phyloP scores from a whole-genome alignment of 2,888 invertebrate species.

The Macropis europaea region DNA sequence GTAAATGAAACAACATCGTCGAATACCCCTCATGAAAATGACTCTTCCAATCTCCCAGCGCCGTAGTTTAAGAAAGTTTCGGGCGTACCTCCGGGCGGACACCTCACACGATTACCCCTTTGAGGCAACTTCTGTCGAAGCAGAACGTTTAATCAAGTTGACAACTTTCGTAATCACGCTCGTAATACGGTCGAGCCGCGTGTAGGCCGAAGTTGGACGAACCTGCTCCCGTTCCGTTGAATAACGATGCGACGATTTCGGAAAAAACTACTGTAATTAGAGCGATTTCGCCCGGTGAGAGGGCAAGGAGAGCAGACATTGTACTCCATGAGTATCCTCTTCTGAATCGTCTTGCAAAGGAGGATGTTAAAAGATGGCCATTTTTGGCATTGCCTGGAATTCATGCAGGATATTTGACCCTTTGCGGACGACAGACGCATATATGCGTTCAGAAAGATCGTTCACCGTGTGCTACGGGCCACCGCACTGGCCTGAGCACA shows the following conservation, averaged over 20 bases:
- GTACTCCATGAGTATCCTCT: not conserved
- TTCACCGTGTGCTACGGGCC: too few relatives aligned
- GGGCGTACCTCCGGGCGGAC: conserved; percentile 55
- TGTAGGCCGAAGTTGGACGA: conserved; percentile 48
- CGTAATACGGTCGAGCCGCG: conserved; percentile 54
- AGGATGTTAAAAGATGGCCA: not conserved
- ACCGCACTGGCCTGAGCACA: too few relatives aligned
- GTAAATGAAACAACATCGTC: conserved; percentile 28
- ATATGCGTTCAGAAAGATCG: too few relatives aligned
- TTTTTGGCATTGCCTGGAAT: too few relatives aligned
- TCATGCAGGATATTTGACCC: too few relatives aligned
- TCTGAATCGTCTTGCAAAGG: not conserved
- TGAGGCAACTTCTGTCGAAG: conserved; percentile 62
- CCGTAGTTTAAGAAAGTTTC: conserved; percentile 59
- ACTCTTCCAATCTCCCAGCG: conserved; percentile 50
- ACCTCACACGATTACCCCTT: conserved; percentile 67
- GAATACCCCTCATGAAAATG: conserved; percentile 42
- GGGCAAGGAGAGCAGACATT: not conserved
- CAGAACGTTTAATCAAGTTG: conserved; percentile 67
- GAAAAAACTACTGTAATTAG: conserved; percentile 35
- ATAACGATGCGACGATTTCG: conserved; percentile 48
- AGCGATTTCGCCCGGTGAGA: conserved; percentile 14
- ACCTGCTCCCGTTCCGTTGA: conserved; percentile 31
- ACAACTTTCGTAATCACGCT: conserved; percentile 67
- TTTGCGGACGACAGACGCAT: too few relatives aligned